These are phyloP conservation scores for Lepilemur septentrionalis DNA, from an alignment of 2,797 vertebrate species.

Conservation along the genomic window DNA sequence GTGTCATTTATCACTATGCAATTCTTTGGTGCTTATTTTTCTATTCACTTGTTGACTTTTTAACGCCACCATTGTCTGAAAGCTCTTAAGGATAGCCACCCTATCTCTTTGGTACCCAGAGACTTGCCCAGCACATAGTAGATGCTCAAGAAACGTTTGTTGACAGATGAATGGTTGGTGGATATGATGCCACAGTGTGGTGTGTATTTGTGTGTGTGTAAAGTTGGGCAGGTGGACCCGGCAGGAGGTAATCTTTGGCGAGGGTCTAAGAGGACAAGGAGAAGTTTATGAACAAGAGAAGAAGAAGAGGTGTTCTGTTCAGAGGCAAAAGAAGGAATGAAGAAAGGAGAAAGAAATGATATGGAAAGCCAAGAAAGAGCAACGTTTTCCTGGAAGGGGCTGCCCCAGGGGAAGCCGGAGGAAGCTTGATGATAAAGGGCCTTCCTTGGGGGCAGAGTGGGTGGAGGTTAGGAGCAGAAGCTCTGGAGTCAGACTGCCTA, in stretches of 20 bases:
- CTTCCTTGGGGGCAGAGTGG: too few species aligned
- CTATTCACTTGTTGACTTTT: background rate
- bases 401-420: background rate
- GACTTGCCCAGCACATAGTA: background rate
- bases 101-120: background rate
- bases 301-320: background rate
- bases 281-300: background rate
- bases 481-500: background rate
- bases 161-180: background rate
- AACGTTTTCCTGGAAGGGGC: background rate
- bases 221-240: background rate
- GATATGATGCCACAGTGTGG: background rate
- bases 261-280: background rate
- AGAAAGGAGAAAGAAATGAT: background rate
- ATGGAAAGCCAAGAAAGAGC: background rate
- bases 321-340: background rate
- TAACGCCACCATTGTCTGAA: background rate
- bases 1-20: background rate
- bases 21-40: background rate
- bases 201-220: background rate
- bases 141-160: background rate
- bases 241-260: background rate
- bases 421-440: accelerated
- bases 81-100: background rate
- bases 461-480: too few species aligned